Base-by-base conservation (phyloP, 1,140 invertebrate genomes). In the Drosophila repleta region DNA sequence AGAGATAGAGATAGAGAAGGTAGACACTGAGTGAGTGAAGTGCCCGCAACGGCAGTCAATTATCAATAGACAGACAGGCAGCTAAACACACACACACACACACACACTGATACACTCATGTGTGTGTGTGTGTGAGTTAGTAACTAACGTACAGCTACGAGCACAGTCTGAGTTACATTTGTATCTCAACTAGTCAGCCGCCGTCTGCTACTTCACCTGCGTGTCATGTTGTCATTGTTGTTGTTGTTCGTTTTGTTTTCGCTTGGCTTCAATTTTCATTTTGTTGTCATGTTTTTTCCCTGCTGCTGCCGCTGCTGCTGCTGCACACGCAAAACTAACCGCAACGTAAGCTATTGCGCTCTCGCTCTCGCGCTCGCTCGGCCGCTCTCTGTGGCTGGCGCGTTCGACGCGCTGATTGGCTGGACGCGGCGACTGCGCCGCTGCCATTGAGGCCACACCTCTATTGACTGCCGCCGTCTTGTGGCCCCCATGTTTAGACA, bases 391-490 rank as follows among this genome's bases (percentile, higher is more conserved):
- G 39, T 67, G 43, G 60, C 76, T 70, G 71, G 56, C 72, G 5
- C 3, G 41, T 72, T 62, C 76, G 49, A 45, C 39, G 17, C 63
- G 62, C 58, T 45, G 79, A 87, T 87, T 87, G 83, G 83, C 79
- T 73, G 65, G 61, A 64, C 41, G 52, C 68, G 67, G 76, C 74
- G 83, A 71, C 79, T 79, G 84, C 83, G 83, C 79, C 43, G 75
- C 76, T 65, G 60, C 67, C 76, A 52, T 60, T 76, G 71, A 82
- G 69, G 83, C 83, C 83, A 88, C 83, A 88, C 83, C 83, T 88
- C 84, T 79, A 70, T 79, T 79, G 72, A 74, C 72, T 70, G 64
- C 64, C 35, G 64, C 64, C 35, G 58, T 29, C 55, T 62, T 49
- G 52, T 66, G 55, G 57, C 64, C 58, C 61, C 65, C 66, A 61